phyloP scores from a whole-genome alignment of 2,888 invertebrate genomes.

The Orthosia cruda region DNA sequence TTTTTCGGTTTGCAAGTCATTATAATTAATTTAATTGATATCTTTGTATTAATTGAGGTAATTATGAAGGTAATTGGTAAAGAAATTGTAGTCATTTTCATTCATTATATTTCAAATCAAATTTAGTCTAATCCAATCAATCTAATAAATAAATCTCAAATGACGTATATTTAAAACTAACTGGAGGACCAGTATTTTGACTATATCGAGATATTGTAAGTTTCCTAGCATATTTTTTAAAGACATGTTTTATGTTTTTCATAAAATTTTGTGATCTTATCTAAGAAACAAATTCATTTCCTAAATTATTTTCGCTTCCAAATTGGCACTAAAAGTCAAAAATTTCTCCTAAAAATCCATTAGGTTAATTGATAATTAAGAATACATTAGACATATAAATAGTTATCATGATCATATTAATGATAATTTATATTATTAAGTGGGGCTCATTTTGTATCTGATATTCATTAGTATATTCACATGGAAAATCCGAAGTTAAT shows the following conservation, averaged over 20 bases:
- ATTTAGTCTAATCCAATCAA: too few relatives aligned
- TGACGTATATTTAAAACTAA: not conserved
- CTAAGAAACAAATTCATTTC: constrained; percentile 9
- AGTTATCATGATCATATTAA: constrained; percentile 54
- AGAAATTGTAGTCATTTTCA: not conserved
- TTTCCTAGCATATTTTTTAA: too few relatives aligned
- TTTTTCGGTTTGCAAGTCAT: constrained; percentile 49
- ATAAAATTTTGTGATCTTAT: not conserved
- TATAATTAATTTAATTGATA: constrained; percentile 58
- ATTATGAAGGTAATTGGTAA: constrained; percentile 7
- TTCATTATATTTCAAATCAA: not conserved
- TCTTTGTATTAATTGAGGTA: constrained; percentile 18
- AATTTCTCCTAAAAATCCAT: constrained; percentile 49
- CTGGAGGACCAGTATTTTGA: too few relatives aligned
- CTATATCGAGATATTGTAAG: too few relatives aligned
- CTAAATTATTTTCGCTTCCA: constrained; percentile 33
- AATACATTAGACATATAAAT: constrained; percentile 55
- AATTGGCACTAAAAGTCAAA: constrained; percentile 43
- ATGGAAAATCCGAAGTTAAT: constrained; percentile 59
- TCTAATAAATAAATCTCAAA: too few relatives aligned
- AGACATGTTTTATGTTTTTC: not conserved
- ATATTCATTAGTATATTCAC: constrained; percentile 57
- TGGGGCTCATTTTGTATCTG: constrained; percentile 28
- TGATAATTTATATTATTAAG: constrained; percentile 33
- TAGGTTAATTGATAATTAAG: constrained; percentile 49